Percentiles rank a stretch among this genome's conserved stretches.
Conservation (phyloP, 2,113 vertebrate species). For the Struthio camelus region DNA sequence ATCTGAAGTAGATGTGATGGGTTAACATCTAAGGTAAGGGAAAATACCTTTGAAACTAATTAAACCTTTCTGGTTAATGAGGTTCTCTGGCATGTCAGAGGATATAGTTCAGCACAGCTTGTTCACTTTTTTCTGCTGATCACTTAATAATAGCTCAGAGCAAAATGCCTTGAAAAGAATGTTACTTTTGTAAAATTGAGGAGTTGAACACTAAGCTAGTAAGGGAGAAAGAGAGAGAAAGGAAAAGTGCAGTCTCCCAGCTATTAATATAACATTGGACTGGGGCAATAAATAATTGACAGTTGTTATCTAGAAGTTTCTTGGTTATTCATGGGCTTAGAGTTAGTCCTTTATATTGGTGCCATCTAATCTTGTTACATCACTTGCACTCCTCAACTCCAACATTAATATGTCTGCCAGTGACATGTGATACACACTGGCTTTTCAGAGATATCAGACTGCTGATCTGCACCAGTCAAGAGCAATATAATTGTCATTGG, state of each 20-base stretch:
- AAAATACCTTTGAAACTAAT: neutral
- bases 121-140: conserved; percentile 4
- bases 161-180: conserved; percentile 44
- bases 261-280: conserved; percentile 67
- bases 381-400: conserved; percentile 56
- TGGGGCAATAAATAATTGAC: conserved; percentile 74
- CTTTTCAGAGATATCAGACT: conserved; percentile 68
- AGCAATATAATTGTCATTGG: conserved; percentile 61
- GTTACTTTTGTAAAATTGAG: conserved; percentile 1
- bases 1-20: neutral
- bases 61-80: neutral
- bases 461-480: conserved; percentile 64
- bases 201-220: neutral
- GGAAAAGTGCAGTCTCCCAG: neutral
- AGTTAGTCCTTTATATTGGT: conserved; percentile 64
- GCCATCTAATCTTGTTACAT: conserved; percentile 71
- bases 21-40: neutral
- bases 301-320: conserved; percentile 60
- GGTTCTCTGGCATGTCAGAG: neutral
- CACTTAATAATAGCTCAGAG: conserved; percentile 36
- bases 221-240: neutral
- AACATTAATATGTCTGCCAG: conserved; percentile 65
- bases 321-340: conserved; percentile 65
- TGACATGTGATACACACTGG: conserved; percentile 47
- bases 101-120: neutral